Evolutionary conservation across 1,140 invertebrate species (phyloP).

Genomic region (Linepithema humile): DNA sequence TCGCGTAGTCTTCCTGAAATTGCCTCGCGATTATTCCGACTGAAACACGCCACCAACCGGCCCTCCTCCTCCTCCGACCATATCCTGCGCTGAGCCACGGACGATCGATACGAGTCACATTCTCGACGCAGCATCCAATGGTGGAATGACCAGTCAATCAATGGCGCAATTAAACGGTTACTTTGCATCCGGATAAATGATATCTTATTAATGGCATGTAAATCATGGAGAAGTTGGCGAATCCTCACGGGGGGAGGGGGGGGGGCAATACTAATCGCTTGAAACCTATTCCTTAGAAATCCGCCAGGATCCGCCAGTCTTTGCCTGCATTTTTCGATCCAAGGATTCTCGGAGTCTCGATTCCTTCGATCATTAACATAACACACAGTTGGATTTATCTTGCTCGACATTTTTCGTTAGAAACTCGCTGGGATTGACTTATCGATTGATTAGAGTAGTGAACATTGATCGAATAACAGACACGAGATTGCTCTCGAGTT

Average conservation of each 20-base stretch:
- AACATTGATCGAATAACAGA: too few species aligned
- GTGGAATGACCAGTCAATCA: conserved; percentile 67
- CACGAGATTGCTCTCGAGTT: too few species aligned
- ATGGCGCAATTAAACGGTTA: conserved; percentile 38
- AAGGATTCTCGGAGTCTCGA: neutral
- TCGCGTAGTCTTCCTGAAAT: too few species aligned
- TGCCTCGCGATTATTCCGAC: conserved; percentile 18
- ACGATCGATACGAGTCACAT: conserved; percentile 68
- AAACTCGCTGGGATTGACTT: neutral
- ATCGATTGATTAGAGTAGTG: neutral
- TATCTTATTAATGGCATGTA: neutral
- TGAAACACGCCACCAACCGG: conserved; percentile 40
- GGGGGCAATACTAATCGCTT: neutral
- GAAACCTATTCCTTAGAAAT: neutral
- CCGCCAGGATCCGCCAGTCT: neutral
- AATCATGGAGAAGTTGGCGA: neutral
- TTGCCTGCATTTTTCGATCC: neutral
- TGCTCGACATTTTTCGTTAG: neutral
- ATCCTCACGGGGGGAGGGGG: too few species aligned
- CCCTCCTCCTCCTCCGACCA: conserved; percentile 56
- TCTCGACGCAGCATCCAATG: conserved; percentile 61
- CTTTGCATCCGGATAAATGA: conserved; percentile 42
- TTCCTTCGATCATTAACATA: neutral
- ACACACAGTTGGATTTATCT: neutral
- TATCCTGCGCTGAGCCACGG: conserved; percentile 31